Evolutionary conservation across 2,888 invertebrate genomes (phyloP).

Genomic region (Rhagonycha lutea): DNA sequence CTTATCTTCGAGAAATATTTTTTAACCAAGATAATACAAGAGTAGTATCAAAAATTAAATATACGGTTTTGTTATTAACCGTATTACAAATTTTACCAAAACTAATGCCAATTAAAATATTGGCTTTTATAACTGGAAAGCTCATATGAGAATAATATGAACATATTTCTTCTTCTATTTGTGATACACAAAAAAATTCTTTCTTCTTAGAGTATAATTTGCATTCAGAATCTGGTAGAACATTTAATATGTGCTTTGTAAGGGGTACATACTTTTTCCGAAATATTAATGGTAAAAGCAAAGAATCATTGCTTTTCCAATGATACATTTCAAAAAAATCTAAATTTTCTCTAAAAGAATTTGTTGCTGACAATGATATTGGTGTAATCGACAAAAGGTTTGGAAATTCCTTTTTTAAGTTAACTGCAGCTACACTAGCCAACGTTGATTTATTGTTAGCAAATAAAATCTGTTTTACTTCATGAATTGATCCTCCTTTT

Average conservation of each 20-base stretch:
- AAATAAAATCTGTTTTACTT: conserved; percentile 1
- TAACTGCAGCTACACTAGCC: conserved; percentile 1
- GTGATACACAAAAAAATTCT: not conserved
- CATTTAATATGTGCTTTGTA: not conserved
- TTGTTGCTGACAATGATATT: not conserved
- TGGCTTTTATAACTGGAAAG: conserved; percentile 2
- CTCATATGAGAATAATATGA: not conserved
- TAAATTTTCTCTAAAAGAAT: not conserved
- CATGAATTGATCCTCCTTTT: conserved; percentile 13
- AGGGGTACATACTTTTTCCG: conserved; percentile 1
- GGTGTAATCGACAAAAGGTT: not conserved
- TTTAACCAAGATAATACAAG: not conserved
- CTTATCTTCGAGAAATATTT: not conserved
- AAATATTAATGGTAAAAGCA: not conserved
- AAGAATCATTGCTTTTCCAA: conserved; percentile 13
- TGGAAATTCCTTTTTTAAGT: not conserved
- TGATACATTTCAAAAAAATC: conserved; percentile 1
- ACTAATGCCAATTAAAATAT: conserved; percentile 3
- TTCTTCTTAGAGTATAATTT: not conserved
- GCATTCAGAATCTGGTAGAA: not conserved
- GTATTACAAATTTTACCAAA: not conserved
- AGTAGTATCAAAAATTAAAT: conserved; percentile 9
- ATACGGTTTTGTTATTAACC: not conserved
- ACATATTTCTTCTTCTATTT: not conserved
- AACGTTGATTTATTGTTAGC: not conserved